A percentile compares a stretch with the other conserved stretches of the same genome.
These are phyloP conservation scores for Potamarius usumacintae DNA, from an alignment of 2,113 vertebrate genomes.

Conservation along the genomic window DNA sequence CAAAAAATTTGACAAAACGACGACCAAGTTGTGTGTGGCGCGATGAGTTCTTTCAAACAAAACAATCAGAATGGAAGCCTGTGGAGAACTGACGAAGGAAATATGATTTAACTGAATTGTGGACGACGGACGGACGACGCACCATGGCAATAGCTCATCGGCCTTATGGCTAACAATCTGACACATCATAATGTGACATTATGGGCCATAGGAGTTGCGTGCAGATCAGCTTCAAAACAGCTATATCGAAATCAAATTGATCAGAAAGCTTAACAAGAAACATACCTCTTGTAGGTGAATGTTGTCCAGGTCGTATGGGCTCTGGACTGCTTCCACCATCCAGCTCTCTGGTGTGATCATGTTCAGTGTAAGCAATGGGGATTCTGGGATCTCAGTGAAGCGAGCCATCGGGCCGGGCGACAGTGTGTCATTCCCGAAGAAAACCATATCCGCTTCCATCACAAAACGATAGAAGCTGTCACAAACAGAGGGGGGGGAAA, in stretches of 20 bases:
- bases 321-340: slow-evolving; percentile 88
- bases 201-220: neutral
- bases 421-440: slow-evolving; percentile 72
- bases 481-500: neutral
- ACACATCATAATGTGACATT: neutral
- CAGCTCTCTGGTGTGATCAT: slow-evolving; percentile 96
- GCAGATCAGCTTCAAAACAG: neutral
- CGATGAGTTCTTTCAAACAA: too few species aligned
- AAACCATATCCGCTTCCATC: slow-evolving; percentile 84
- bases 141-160: too few species aligned
- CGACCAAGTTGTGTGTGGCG: too few species aligned
- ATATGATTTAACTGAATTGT: too few species aligned
- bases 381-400: slow-evolving; percentile 89
- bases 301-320: slow-evolving; percentile 92
- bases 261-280: neutral
- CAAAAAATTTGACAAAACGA: too few species aligned
- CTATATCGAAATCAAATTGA: neutral
- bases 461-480: slow-evolving; percentile 93
- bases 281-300: slow-evolving; percentile 89
- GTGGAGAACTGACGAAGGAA: too few species aligned
- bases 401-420: slow-evolving; percentile 82
- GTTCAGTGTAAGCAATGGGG: slow-evolving; percentile 87
- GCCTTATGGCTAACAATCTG: neutral
- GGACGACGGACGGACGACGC: too few species aligned
- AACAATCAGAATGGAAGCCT: too few species aligned